Percentiles rank a stretch among this genome's conserved stretches.
phyloP scores from a whole-genome alignment of 2,797 vertebrate genomes.

The Ctenopoma kingsleyae region DNA sequence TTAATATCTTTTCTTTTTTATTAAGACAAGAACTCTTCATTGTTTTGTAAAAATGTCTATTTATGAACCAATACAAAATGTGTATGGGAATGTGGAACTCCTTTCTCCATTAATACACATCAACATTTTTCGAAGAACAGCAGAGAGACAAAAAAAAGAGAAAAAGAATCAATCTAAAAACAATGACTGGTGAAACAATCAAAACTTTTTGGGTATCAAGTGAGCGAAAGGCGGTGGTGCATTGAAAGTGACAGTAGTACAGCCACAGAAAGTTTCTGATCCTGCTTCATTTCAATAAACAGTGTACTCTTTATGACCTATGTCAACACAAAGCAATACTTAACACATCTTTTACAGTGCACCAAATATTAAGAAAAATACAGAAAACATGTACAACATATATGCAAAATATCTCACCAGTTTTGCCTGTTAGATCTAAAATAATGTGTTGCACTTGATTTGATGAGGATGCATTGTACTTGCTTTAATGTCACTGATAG shows the following conservation, averaged over 20 bases:
- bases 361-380: slow-evolving; percentile 94
- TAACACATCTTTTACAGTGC: slow-evolving; percentile 97
- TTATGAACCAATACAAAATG: slow-evolving; percentile 99
- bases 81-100: slow-evolving; percentile 96
- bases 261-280: slow-evolving; percentile 87
- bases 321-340: slow-evolving; percentile 98
- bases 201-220: slow-evolving; percentile 80
- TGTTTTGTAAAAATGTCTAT: slow-evolving; percentile 99
- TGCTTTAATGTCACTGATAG: slow-evolving; percentile 78
- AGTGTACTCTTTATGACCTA: slow-evolving; percentile 81
- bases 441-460: slow-evolving; percentile 65
- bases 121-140: slow-evolving; percentile 96
- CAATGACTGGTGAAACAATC: slow-evolving; percentile 88
- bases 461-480: slow-evolving; percentile 63
- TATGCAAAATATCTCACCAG: slow-evolving; percentile 87
- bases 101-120: slow-evolving; percentile 91
- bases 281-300: slow-evolving; percentile 87
- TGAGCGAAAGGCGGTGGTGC: slow-evolving; percentile 81
- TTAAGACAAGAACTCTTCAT: slow-evolving; percentile 99
- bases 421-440: slow-evolving; percentile 75
- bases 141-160: slow-evolving; percentile 88
- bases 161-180: slow-evolving; percentile 90
- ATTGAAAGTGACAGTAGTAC: slow-evolving; percentile 68
- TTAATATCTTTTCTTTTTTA: slow-evolving; percentile 99
- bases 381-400: slow-evolving; percentile 96